These are phyloP conservation scores for Prionailurus bengalensis DNA, from an alignment of 2,113 vertebrate genomes.

Conservation along the genomic window DNA sequence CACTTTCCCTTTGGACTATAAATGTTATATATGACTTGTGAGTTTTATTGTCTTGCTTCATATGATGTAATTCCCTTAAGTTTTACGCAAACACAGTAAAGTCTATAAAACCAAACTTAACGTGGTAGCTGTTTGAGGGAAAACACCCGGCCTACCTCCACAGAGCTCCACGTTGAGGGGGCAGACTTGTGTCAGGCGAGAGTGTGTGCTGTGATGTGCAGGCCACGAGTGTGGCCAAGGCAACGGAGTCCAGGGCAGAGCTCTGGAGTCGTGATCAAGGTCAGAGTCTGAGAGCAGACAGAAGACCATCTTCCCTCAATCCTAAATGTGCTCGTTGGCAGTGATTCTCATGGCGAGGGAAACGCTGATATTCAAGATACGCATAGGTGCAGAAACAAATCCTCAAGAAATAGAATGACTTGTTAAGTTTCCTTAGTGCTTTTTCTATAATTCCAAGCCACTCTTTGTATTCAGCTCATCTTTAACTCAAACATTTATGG, in stretches of 20 bases:
- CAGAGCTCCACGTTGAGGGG: not conserved
- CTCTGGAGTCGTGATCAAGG: rapidly evolving
- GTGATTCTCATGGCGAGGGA: not conserved
- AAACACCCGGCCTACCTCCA: not conserved
- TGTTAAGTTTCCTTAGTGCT: not conserved
- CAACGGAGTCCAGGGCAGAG: not conserved
- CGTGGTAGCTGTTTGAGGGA: not conserved
- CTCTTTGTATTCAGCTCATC: not conserved
- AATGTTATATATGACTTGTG: not conserved
- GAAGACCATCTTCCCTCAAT: not conserved
- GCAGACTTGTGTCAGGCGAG: rapidly evolving
- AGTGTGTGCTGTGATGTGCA: too few relatives aligned
- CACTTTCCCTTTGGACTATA: not conserved
- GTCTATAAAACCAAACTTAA: not conserved
- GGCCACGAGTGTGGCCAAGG: rapidly evolving
- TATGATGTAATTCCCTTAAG: conserved; percentile 37
- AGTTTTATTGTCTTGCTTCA: conserved; percentile 60
- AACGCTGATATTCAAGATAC: not conserved
- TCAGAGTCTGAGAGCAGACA: not conserved
- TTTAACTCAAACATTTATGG: not conserved
- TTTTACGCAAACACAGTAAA: not conserved
- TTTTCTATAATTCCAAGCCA: not conserved
- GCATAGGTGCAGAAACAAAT: not conserved
- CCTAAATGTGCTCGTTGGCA: not conserved
- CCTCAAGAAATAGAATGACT: not conserved